Conservation (phyloP, 2,888 invertebrate genomes). For the Mechanitis mazaeus region DNA sequence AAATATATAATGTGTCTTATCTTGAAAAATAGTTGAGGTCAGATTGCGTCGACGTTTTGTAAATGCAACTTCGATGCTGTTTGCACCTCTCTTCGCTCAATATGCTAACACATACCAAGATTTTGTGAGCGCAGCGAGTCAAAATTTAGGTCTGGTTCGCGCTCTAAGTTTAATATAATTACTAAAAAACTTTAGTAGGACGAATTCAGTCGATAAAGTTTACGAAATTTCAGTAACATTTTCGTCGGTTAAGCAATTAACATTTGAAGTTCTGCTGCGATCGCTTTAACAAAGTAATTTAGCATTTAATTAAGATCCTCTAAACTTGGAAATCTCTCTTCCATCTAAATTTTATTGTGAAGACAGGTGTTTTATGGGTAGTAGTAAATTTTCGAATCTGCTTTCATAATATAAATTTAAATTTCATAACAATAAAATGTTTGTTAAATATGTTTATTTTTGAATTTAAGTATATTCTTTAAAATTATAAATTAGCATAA, state of each 20-base stretch:
- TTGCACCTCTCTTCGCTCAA: no score
- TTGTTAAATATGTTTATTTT: background rate
- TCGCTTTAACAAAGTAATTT: conserved; percentile 20
- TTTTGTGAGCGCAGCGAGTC: no score
- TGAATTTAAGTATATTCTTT: background rate
- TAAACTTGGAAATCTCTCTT: conserved; percentile 9
- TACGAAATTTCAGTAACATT: conserved; percentile 4
- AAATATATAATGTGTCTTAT: no score
- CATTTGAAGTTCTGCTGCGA: conserved; percentile 6
- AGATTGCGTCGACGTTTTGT: no score
- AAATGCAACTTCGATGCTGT: no score
- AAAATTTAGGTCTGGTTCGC: no score
- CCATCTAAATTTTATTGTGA: conserved; percentile 1
- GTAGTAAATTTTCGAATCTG: background rate
- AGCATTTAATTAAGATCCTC: conserved; percentile 15
- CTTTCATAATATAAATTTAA: background rate
- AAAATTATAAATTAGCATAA: no score
- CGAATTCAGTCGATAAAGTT: conserved; percentile 1
- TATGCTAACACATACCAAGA: no score
- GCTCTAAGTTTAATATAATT: no score
- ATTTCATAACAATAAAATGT: background rate
- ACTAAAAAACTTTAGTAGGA: background rate
- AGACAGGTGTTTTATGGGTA: background rate
- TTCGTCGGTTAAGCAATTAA: conserved; percentile 8
- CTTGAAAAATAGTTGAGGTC: no score